Percentiles rank a stretch among this genome's conserved stretches.
Conservation (phyloP, 2,797 vertebrate genomes). For the Chrysocyon brachyurus region DNA sequence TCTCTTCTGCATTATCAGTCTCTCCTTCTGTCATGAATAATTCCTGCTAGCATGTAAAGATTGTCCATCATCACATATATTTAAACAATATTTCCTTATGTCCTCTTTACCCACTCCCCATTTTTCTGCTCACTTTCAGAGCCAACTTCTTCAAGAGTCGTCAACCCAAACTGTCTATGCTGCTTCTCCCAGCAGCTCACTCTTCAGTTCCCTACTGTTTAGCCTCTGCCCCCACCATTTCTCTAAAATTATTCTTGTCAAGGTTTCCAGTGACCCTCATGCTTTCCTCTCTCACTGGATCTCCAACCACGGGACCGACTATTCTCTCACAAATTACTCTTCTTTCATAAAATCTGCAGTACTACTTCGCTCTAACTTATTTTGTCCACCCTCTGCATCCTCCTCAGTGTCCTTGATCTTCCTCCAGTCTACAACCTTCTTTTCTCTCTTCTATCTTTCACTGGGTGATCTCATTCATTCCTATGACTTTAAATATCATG, state of each 20-base stretch:
- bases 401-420: not conserved
- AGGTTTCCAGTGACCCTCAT: not conserved
- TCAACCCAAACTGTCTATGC: not conserved
- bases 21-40: not conserved
- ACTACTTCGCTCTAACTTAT: not conserved
- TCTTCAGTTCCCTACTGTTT: not conserved
- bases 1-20: not conserved
- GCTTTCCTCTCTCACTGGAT: not conserved
- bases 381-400: not conserved
- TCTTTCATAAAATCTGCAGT: not conserved
- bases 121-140: not conserved
- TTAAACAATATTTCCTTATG: not conserved
- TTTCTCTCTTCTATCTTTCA: not conserved
- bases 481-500: not conserved
- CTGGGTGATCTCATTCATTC: not conserved
- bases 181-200: not conserved
- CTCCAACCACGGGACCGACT: not conserved
- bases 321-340: not conserved
- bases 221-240: not conserved
- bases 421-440: not conserved
- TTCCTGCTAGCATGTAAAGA: not conserved
- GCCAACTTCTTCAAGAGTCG: not conserved
- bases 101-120: not conserved
- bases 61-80: not conserved
- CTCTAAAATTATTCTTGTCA: not conserved